phyloP scores from a whole-genome alignment of 2,797 vertebrate species.

The Phaenicophaeus curvirostris region DNA sequence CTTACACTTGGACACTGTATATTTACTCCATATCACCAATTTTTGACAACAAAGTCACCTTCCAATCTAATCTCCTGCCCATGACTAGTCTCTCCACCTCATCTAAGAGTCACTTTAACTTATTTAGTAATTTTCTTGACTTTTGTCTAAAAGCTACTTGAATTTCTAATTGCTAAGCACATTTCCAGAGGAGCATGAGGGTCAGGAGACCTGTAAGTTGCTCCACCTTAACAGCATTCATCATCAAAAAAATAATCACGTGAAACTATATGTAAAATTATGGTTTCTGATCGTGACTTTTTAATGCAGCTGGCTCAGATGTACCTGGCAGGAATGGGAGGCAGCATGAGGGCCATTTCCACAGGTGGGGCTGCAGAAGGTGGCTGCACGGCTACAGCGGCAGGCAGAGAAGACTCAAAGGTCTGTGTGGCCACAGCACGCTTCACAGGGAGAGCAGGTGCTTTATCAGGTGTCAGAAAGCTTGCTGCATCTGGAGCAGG shows the following conservation, averaged over 20 bases:
- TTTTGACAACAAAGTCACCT: not conserved
- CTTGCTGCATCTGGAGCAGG: not conserved
- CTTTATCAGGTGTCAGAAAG: not conserved
- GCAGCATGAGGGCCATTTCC: not conserved
- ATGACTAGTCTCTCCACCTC: not conserved
- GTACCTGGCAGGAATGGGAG: constrained; percentile 39
- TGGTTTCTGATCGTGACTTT: fast-evolving
- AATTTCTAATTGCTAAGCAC: not conserved
- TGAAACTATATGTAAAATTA: not conserved
- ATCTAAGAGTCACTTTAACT: not conserved
- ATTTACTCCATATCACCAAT: fast-evolving
- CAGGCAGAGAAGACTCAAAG: not conserved
- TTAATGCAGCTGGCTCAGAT: not conserved
- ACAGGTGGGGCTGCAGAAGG: not conserved
- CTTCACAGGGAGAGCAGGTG: not conserved
- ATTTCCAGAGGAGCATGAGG: not conserved
- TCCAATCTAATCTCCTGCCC: not conserved
- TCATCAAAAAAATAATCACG: not conserved
- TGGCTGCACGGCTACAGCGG: not conserved
- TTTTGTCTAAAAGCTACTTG: not conserved
- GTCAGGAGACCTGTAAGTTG: not conserved
- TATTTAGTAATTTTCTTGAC: not conserved
- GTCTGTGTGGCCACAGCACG: constrained; percentile 58
- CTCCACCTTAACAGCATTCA: not conserved
- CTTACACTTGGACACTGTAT: not conserved